A percentile compares a stretch with the other conserved stretches of the same genome.
Conservation (phyloP, 2,797 vertebrate species). For the Lepus townsendii region DNA sequence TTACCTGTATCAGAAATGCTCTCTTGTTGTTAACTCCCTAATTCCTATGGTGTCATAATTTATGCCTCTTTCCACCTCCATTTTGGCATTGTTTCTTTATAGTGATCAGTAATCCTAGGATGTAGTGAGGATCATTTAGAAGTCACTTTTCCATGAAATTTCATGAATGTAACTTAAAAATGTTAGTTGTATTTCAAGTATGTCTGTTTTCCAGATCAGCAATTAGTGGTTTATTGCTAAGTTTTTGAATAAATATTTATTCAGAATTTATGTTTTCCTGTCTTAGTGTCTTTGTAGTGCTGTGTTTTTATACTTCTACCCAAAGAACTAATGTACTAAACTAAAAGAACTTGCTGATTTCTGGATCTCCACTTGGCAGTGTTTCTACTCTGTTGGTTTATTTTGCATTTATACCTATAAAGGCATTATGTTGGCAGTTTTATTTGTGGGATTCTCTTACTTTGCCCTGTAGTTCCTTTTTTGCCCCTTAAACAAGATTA, state of each 20-base stretch:
- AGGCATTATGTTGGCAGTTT: not conserved
- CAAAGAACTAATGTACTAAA: constrained; percentile 25
- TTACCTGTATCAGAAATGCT: constrained; percentile 5
- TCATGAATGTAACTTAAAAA: no score
- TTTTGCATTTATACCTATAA: constrained; percentile 38
- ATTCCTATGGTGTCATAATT: not conserved
- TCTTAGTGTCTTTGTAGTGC: constrained; percentile 36
- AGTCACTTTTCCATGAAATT: no score
- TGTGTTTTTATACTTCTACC: not conserved
- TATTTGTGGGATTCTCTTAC: constrained; percentile 19
- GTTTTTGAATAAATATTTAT: not conserved
- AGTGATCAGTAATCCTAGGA: not conserved
- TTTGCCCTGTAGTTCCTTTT: constrained; percentile 17
- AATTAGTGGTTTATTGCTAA: constrained; percentile 22
- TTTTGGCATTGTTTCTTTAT: not conserved
- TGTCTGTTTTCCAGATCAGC: constrained; percentile 15
- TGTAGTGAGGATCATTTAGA: not conserved
- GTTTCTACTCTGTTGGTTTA: constrained; percentile 43
- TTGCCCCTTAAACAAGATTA: not conserved
- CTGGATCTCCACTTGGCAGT: not conserved
- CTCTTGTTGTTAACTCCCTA: not conserved
- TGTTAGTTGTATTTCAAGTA: not conserved
- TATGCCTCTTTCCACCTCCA: not conserved
- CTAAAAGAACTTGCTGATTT: not conserved
- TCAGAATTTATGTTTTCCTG: constrained; percentile 39